Evolutionary conservation across 2,888 invertebrate genomes (phyloP), one percentile per base, ranked within the genome.

Genomic region (Cerastis rubricosa): DNA sequence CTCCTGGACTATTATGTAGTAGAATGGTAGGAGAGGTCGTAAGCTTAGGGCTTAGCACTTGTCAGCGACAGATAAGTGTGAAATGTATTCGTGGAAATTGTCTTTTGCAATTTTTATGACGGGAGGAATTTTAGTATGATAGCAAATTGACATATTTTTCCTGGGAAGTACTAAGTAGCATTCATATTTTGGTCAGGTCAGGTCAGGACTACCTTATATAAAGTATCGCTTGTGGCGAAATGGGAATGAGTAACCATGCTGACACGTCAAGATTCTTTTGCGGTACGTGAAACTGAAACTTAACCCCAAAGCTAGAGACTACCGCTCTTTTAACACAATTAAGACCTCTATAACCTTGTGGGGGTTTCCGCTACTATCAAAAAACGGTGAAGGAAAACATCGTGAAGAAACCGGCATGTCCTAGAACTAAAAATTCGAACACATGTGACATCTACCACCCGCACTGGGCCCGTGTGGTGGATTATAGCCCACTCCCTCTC

Each of bases 1-100:
- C 85, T 83, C 71, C 57, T 72, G 66, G 65, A 72, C 75, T 80
- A 65, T 75, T 71, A 68, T 74, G 66, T 75, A 73, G 51, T 40
- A 57, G 29, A 59, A 45, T 57, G 49, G 19, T 35, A 25, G 51
- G 59, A 40, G 83, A 54, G 22, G 35, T n/a, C 19, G 51, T 69
- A 77, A 78, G 63, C 69, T 64, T 29, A 43, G 17, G 25, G 71
- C 71, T 77, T 72, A 69, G 47, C 61, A 69, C 29, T 66, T 68
- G 57, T 81, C 47, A 25, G 17, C 12, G 25, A 12, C 54, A 35
- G 25, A 25, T 61, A n/a, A 14, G 12, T 69, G 57, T 7, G 25
- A 43, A 64, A 49, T 57, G 14, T 54, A 63, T 73, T 71, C 49
- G 43, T 29, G 40, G 67, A 63, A 66, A 66, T 61, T 72, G 72